Conservation (phyloP, 2,888 invertebrate genomes). For the Plagiodera versicolora region DNA sequence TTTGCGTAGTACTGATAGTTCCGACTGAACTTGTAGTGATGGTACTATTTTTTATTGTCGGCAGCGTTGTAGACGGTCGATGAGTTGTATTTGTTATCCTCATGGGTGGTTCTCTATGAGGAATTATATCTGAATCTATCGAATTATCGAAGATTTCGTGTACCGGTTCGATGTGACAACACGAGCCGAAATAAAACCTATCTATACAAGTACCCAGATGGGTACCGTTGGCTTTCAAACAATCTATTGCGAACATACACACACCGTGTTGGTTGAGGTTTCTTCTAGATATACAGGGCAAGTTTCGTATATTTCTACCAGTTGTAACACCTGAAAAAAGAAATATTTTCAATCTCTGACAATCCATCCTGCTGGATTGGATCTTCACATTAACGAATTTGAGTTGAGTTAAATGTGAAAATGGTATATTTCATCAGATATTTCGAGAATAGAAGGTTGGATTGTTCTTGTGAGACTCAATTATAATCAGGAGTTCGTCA, state of each 20-base stretch:
- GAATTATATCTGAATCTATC: constrained; percentile 64
- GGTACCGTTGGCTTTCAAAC: constrained; percentile 86
- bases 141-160: constrained; percentile 64
- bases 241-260: constrained; percentile 94
- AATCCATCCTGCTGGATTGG: too few relatives aligned
- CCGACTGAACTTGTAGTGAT: constrained; percentile 19
- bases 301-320: constrained; percentile 85
- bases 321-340: constrained; percentile 67
- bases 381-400: too few relatives aligned
- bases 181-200: constrained; percentile 91
- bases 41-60: constrained; percentile 41
- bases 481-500: too few relatives aligned
- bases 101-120: constrained; percentile 38
- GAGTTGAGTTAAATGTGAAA: too few relatives aligned
- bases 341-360: constrained; percentile 38
- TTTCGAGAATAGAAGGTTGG: too few relatives aligned
- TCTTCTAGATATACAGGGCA: constrained; percentile 83
- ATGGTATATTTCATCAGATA: too few relatives aligned
- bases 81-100: constrained; percentile 36
- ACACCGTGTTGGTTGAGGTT: constrained; percentile 74
- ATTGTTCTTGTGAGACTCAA: too few relatives aligned
- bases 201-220: constrained; percentile 92
- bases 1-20: constrained; percentile 9
- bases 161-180: constrained; percentile 75
- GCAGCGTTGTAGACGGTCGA: constrained; percentile 20